Conservation (phyloP, 2,797 vertebrate genomes). For the Benthosema pterotum region DNA sequence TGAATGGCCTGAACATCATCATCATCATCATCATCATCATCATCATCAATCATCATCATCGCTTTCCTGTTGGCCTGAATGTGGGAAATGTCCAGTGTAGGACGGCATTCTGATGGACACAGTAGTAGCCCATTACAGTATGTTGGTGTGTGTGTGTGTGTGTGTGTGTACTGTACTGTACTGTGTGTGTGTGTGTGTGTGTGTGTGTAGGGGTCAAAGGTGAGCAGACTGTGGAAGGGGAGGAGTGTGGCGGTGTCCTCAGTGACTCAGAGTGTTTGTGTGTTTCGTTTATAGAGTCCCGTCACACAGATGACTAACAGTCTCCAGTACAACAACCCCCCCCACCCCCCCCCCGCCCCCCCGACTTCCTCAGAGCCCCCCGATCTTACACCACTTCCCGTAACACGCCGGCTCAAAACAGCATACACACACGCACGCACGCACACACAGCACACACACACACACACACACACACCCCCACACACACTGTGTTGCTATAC, state of each 20-base stretch:
- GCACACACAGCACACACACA: neutral
- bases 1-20: no score
- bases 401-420: constrained; percentile 31
- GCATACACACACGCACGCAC: neutral
- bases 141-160: constrained; percentile 9
- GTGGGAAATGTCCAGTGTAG: neutral
- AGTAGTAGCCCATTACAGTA: no score
- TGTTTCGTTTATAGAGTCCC: neutral
- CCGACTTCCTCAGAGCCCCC: constrained; percentile 59
- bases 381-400: constrained; percentile 67
- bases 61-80: neutral
- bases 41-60: neutral
- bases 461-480: neutral
- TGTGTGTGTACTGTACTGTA: no score
- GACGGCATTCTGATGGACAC: no score
- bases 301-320: constrained; percentile 1
- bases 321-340: neutral
- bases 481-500: no score
- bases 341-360: neutral
- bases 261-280: neutral
- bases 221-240: neutral
- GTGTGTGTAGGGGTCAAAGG: neutral
- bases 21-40: no score
- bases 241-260: neutral
- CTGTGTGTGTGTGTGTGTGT: constrained; percentile 10